Base-by-base conservation (phyloP, 2,888 invertebrate genomes). In the Chloroclysta siterata region DNA sequence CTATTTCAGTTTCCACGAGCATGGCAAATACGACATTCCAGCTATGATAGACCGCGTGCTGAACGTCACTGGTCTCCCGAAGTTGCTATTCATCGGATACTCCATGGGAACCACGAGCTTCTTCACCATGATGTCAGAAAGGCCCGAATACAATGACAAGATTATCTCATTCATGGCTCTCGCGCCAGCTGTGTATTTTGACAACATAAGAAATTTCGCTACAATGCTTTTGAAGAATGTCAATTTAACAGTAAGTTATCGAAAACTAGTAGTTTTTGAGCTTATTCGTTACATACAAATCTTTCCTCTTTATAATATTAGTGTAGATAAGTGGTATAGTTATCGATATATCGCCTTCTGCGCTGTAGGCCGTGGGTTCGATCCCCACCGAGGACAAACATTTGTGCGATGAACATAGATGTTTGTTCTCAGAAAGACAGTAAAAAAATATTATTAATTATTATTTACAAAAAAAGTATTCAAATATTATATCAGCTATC, bases 91-190 rank as follows among this genome's bases (percentile, higher is more conserved):
- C 84, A 76, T 95, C 17, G 95, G 94, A 1, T 94, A 94, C 80
- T 95, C 95, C 0, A 90, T 95, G 88, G 95, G 95, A 0, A 89
- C 93, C 5, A 93, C 94, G 33, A 90, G 87, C 6, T 94, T 93
- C 71, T 93, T 94, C 81, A 93, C 94, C 63, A 94, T 94, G 88
- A 84, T 94, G 75, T 87, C 94, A 0, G 86, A 90, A 66, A 84
- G 84, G 61, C 94, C 95, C 0, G 93, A 94, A 69, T 93, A 94
- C 72, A 94, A 95, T 42, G 82, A 87, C 5, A 93, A 93, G 64
- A 70, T 95, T 6, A 80, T 93, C 13, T 81, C 94, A 0, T 93
- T 93, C 74, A 81, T 94, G 0, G 93, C 85, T 0, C 74, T 94
- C 47, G 94, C 94, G 0, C 94, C 95, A 0, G 94, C 94, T 0